Percentiles rank a stretch among this genome's conserved stretches.
These are phyloP conservation scores for Sebastes variabilis DNA, from an alignment of 2,797 vertebrate genomes.

Conservation along the genomic window DNA sequence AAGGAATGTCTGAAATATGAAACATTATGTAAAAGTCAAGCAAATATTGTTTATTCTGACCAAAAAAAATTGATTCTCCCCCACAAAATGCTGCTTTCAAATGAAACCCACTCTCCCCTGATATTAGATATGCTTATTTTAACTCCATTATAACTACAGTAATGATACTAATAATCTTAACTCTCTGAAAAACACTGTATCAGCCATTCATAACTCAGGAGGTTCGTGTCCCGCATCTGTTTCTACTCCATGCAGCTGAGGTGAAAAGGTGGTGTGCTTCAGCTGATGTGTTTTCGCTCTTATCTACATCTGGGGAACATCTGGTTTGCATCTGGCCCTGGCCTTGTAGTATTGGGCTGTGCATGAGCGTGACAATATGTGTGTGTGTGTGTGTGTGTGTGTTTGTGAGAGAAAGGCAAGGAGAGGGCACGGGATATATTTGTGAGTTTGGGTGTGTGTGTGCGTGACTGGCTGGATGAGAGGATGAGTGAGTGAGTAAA, in stretches of 20 bases:
- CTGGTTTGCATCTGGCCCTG: slow-evolving; percentile 69
- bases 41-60: not conserved
- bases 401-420: not conserved
- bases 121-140: not conserved
- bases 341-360: not conserved
- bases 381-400: not conserved
- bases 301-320: slow-evolving; percentile 73
- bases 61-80: not conserved
- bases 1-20: not conserved
- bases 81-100: not conserved
- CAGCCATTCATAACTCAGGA: slow-evolving; percentile 11
- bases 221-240: slow-evolving; percentile 13
- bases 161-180: not conserved
- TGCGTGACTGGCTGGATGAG: slow-evolving; percentile 13
- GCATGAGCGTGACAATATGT: slow-evolving; percentile 44
- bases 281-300: slow-evolving; percentile 65
- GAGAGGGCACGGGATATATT: slow-evolving; percentile 41
- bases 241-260: slow-evolving; percentile 55
- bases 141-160: not conserved
- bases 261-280: slow-evolving; percentile 60
- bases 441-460: not conserved
- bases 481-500: not conserved
- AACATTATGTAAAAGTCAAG: not conserved
- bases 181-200: not conserved
- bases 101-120: not conserved